These are phyloP conservation scores for Oreochromis spilurus DNA, from an alignment of 2,113 vertebrate species.

Conservation along the genomic window DNA sequence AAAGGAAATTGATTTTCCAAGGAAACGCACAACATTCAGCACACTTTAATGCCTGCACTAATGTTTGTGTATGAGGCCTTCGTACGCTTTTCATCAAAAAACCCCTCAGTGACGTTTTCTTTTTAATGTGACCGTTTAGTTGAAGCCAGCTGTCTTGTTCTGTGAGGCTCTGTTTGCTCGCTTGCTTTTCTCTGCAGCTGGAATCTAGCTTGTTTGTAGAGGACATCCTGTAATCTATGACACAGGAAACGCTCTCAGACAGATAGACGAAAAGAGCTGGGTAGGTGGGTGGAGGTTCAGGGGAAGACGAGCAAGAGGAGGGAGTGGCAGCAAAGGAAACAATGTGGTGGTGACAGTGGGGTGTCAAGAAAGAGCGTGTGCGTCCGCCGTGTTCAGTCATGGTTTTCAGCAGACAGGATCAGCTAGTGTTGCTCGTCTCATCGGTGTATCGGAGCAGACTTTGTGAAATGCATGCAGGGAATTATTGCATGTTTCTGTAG, in stretches of 20 bases:
- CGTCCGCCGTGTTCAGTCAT: neutral
- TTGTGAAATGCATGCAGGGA: neutral
- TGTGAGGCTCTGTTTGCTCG: neutral
- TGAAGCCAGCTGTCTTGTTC: neutral
- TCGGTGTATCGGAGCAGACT: neutral
- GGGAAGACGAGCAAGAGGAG: neutral
- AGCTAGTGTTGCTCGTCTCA: neutral
- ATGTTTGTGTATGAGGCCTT: neutral
- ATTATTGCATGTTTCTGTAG: neutral
- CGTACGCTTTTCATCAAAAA: neutral
- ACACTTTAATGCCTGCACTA: neutral
- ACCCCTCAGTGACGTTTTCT: neutral
- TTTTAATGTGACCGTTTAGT: neutral
- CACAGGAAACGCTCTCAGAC: slow-evolving; percentile 57
- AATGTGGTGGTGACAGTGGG: neutral
- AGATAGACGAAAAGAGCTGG: slow-evolving; percentile 18
- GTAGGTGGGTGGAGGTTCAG: neutral
- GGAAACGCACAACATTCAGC: neutral
- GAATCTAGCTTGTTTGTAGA: slow-evolving; percentile 55
- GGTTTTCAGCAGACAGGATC: neutral
- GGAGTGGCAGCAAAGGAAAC: slow-evolving; percentile 19
- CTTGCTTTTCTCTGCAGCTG: slow-evolving; percentile 1
- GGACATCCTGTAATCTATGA: slow-evolving; percentile 63
- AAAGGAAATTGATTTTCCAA: neutral
- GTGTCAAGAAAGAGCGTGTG: neutral